Conservation (phyloP, 2,888 invertebrate species). For the Trissolcus japonicus region DNA sequence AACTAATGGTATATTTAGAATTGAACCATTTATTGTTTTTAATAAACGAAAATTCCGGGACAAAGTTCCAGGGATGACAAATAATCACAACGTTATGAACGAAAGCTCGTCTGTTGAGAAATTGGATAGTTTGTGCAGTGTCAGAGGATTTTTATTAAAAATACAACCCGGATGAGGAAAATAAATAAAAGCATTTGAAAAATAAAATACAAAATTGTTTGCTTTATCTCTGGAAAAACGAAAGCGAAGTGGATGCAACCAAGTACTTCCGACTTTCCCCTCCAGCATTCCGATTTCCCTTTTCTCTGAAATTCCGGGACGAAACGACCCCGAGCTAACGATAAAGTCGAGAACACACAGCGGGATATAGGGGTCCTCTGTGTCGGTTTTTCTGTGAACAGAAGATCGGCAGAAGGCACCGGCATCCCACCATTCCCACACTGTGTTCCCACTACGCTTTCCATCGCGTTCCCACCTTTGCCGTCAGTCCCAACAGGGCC, state of each 20-base stretch:
- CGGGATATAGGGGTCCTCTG: constrained; percentile 33
- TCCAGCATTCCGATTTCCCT: constrained; percentile 26
- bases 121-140: not conserved
- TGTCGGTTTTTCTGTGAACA: constrained; percentile 33
- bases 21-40: no score
- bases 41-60: no score
- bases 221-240: not conserved
- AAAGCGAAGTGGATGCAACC: not conserved
- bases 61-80: no score
- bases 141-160: not conserved
- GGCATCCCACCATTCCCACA: constrained; percentile 42
- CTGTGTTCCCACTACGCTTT: constrained; percentile 38
- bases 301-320: constrained; percentile 36
- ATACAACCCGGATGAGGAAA: no score
- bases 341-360: constrained; percentile 33
- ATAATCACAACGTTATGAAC: not conserved
- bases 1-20: not conserved
- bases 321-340: constrained; percentile 12
- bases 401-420: constrained; percentile 38
- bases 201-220: not conserved
- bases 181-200: not conserved
- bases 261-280: constrained; percentile 40
- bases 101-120: not conserved
- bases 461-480: constrained; percentile 43
- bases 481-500: constrained; percentile 40